Conservation (phyloP, 2,888 invertebrate genomes). For the Eilema sororculum region DNA sequence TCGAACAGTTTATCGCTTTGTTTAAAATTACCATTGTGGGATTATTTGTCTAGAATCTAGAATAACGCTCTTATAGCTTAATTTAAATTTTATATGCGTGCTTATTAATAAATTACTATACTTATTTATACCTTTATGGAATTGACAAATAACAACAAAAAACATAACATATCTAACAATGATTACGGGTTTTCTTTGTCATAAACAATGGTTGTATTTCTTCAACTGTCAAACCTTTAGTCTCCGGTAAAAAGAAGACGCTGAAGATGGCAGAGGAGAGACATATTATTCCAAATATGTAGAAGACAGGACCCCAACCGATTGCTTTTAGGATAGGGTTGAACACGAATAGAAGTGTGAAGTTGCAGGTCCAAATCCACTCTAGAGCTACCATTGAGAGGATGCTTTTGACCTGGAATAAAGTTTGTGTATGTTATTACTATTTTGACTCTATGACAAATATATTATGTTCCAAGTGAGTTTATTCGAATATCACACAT, state of each 20-base stretch:
- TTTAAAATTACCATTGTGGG: too few relatives aligned
- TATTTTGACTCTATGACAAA: too few relatives aligned
- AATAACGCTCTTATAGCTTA: too few relatives aligned
- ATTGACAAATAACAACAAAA: too few relatives aligned
- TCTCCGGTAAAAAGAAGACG: constrained; percentile 63
- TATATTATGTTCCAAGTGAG: too few relatives aligned
- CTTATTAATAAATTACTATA: too few relatives aligned
- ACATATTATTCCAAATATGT: constrained; percentile 61
- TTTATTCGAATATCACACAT: too few relatives aligned
- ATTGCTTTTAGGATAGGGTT: constrained; percentile 58
- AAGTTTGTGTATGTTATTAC: not conserved
- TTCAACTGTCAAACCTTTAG: constrained; percentile 66
- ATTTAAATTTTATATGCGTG: too few relatives aligned
- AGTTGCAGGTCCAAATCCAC: constrained; percentile 68
- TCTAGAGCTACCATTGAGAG: constrained; percentile 65
- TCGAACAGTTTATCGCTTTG: too few relatives aligned
- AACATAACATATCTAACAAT: not conserved
- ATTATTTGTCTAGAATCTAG: too few relatives aligned
- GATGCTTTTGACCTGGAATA: constrained; percentile 66
- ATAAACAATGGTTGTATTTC: constrained; percentile 63
- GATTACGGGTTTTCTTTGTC: constrained; percentile 27
- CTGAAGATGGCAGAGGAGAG: constrained; percentile 56
- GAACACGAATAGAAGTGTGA: constrained; percentile 64
- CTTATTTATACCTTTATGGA: too few relatives aligned
- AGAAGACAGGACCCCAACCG: constrained; percentile 67